Base-by-base conservation (phyloP, 2,113 vertebrate species). In the Pyxicephalus adspersus region DNA sequence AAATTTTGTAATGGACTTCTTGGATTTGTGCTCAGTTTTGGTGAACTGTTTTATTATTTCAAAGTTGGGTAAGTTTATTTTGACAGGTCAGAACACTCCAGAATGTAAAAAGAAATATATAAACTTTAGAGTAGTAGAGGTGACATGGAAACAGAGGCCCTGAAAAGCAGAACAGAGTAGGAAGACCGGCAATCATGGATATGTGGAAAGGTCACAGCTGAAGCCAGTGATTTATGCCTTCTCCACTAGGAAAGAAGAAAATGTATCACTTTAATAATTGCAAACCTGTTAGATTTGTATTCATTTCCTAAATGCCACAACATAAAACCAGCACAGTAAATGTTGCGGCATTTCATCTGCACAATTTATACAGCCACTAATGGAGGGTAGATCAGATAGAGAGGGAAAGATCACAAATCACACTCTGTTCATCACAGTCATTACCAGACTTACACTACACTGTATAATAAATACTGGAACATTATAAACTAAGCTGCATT, bases 251-350 rank as follows among this genome's bases (percentile, higher is more conserved):
- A 25, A 17, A 22, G 23, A 45, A 60, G 28, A 57, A 38, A 22
- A 60, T 19, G 29, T 38, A 60, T 51, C 17, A 51, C 23, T 51
- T 25, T 19, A 60, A 38, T 79, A 58, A 58, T 38, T 45, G 64
- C 77, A 31, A 68, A 45, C 31, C 5, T 18, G 17, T 23, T 19
- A 52, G 55, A 52, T 71, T 52, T 66, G 34, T 71, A 29, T 63
- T 80, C 55, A 71, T 71, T 61, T 63, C n/a, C 23, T 51, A 71
- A 80, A 80, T 80, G 57, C 57, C 77, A 71, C 18, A 55, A 52
- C 34, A 63, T 80, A 52, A 71, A 71, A 23, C 25, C 18, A n/a
- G 23, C 22, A 17, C 17, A 15, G 16, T 54, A 34, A 64, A 64
- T 17, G 50, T 51, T 58, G 29, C 18, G n/a, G 26, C 54, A 25